These are phyloP conservation scores for Oncorhynchus keta DNA, from an alignment of 2,113 vertebrate species.

Conservation along the genomic window DNA sequence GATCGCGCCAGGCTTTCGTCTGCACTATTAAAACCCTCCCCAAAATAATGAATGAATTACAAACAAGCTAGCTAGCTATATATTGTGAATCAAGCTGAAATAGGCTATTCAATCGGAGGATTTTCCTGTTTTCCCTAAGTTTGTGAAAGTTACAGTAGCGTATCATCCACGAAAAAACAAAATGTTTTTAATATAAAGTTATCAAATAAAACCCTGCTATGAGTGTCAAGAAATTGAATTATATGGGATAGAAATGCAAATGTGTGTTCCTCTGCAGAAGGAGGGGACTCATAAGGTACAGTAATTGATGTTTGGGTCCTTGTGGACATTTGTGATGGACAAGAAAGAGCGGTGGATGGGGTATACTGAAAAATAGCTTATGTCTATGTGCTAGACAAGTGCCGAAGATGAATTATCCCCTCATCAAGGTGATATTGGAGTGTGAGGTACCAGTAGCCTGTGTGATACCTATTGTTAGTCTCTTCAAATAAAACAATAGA, in stretches of 20 bases:
- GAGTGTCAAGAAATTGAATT: conserved; percentile 56
- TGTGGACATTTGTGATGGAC: conserved; percentile 28
- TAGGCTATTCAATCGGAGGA: no score
- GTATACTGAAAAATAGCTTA: not conserved
- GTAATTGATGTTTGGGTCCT: conserved; percentile 50
- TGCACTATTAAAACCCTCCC: no score
- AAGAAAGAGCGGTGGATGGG: conserved; percentile 17
- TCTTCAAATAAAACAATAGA: not conserved
- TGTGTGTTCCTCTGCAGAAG: conserved; percentile 24
- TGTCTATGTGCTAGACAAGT: not conserved
- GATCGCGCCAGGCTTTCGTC: no score
- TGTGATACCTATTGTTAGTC: not conserved
- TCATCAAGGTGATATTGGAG: conserved; percentile 27
- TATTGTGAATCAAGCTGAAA: no score
- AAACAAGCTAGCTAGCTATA: no score
- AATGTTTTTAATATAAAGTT: conserved; percentile 42
- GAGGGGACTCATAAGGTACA: conserved; percentile 43
- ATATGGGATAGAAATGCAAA: conserved; percentile 61
- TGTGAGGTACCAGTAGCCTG: conserved; percentile 10
- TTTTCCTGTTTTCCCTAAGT: no score
- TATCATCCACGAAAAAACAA: no score
- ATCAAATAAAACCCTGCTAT: conserved; percentile 53
- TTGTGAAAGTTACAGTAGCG: no score
- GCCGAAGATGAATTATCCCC: not conserved
- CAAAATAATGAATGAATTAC: no score